Conservation (phyloP, 2,888 invertebrate genomes). For the Drosophila aldrichi region DNA sequence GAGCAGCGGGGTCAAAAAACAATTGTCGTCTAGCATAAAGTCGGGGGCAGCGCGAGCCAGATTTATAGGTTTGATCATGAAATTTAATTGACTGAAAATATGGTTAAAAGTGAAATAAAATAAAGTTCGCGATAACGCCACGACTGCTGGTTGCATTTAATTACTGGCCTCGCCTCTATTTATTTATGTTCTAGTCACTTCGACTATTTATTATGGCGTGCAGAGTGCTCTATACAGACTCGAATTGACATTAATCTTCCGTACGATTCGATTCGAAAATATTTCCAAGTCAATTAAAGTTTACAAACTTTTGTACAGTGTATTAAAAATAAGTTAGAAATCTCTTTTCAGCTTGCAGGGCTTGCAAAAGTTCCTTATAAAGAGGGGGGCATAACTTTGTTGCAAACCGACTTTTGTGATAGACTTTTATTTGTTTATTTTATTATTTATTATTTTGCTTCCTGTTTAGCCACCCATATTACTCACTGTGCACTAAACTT, state of each 20-base stretch:
- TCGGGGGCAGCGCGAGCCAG: constrained; percentile 35
- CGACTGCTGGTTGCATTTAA: constrained; percentile 47
- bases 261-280: constrained; percentile 9
- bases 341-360: not conserved
- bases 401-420: not conserved
- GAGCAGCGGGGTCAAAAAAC: constrained; percentile 47
- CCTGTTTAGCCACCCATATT: not conserved
- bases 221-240: not conserved
- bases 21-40: constrained; percentile 53
- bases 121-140: constrained; percentile 25
- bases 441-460: not conserved
- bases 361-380: not conserved
- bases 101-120: constrained; percentile 59
- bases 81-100: constrained; percentile 85
- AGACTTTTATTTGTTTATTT: not conserved
- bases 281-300: constrained; percentile 10
- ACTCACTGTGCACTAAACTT: not conserved
- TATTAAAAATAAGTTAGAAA: not conserved
- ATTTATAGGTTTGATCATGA: constrained; percentile 83
- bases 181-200: constrained; percentile 40
- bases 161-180: constrained; percentile 36
- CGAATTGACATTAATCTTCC: constrained; percentile 24
- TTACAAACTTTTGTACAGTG: constrained; percentile 2
- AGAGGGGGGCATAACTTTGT: not conserved
- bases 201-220: constrained; percentile 36